Percentiles rank a stretch among this genome's conserved stretches.
These are phyloP conservation scores for Lepidonotus clava DNA, from an alignment of 2,888 invertebrate genomes.

Conservation along the genomic window DNA sequence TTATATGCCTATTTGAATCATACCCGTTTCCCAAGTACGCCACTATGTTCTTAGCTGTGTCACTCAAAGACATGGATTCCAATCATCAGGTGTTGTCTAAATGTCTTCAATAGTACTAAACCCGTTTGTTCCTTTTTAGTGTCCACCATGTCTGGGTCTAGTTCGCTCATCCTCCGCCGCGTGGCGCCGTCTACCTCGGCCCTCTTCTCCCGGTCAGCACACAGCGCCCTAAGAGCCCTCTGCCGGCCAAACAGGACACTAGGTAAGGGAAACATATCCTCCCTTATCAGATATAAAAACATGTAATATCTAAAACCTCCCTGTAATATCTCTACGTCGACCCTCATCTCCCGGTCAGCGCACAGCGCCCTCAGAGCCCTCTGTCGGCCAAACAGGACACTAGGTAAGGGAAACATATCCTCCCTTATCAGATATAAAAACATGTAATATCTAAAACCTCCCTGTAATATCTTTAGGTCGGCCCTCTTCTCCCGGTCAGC, in stretches of 20 bases:
- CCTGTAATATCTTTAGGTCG: too few relatives aligned
- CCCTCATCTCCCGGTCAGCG: background rate
- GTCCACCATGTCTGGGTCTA: background rate
- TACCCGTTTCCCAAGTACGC: too few relatives aligned
- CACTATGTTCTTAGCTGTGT: too few relatives aligned
- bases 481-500: background rate
- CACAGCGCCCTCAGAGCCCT: background rate
- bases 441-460: too few relatives aligned
- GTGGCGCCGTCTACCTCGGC: background rate
- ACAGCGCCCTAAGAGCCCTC: background rate
- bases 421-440: background rate
- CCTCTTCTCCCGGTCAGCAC: background rate
- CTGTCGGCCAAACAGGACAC: background rate
- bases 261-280: background rate
- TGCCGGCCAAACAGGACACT: background rate
- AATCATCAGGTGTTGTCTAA: too few relatives aligned
- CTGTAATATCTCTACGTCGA: too few relatives aligned
- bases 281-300: background rate
- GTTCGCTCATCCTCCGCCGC: background rate
- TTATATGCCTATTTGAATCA: too few relatives aligned
- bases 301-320: too few relatives aligned
- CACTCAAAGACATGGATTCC: too few relatives aligned
- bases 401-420: slow-evolving; percentile 2
- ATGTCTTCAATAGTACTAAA: too few relatives aligned
- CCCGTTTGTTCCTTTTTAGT: too few relatives aligned